Evolutionary conservation across 64 coral and sea anemone species (phyloP).

Genomic region (Exaiptasia diaphana): DNA sequence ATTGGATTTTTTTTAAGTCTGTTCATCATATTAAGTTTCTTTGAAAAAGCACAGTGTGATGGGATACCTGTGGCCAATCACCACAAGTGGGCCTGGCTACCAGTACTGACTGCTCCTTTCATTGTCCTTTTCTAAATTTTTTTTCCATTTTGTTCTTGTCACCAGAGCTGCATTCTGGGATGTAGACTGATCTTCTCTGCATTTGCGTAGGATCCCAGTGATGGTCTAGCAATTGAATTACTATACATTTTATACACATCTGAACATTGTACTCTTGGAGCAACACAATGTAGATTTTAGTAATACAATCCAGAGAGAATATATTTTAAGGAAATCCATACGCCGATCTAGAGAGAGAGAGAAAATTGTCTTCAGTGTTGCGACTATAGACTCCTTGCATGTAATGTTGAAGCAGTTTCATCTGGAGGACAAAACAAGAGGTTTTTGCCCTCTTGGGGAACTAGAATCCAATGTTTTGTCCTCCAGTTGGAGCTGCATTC

Average conservation of each 20-base stretch:
- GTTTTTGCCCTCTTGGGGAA: no score
- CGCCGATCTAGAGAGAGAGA: no score
- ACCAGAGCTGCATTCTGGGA: not conserved
- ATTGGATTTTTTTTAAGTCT: slow-evolving; percentile 6
- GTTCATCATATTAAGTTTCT: not conserved
- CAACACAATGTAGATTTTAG: not conserved
- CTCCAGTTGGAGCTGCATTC: no score
- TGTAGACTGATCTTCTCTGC: no score
- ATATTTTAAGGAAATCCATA: slow-evolving; percentile 3
- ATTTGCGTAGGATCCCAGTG: no score
- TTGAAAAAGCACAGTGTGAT: not conserved
- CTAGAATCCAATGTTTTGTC: no score
- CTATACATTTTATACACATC: no score
- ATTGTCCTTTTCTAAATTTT: not conserved
- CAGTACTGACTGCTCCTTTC: not conserved
- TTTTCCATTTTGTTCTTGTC: not conserved
- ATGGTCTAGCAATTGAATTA: no score
- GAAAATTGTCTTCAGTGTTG: no score
- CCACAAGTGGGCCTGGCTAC: not conserved
- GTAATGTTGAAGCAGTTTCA: no score
- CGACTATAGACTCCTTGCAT: no score
- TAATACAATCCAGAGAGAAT: not conserved
- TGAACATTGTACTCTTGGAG: slow-evolving; percentile 14
- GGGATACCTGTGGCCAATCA: not conserved
- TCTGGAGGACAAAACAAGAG: no score